Evolutionary conservation across 2,888 invertebrate genomes (phyloP).

Genomic region (Coecobrya sp.): DNA sequence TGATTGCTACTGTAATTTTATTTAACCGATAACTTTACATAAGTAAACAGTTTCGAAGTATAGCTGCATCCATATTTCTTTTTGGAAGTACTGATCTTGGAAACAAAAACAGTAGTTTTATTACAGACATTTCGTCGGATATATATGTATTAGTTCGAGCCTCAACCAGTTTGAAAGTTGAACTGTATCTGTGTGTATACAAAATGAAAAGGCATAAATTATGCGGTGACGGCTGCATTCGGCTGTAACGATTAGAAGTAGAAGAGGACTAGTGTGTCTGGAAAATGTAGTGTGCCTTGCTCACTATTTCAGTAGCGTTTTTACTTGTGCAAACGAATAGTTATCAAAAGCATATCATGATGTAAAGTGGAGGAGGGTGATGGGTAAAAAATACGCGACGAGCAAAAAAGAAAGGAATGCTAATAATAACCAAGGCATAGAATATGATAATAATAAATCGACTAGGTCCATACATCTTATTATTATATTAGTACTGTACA

Average conservation of each 20-base stretch:
- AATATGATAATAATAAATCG: conserved; percentile 1
- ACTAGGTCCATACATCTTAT: neutral
- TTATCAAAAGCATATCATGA: neutral
- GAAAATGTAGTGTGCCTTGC: conserved; percentile 30
- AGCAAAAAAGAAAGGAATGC: conserved; percentile 58
- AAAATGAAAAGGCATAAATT: conserved; percentile 73
- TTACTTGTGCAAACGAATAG: conserved; percentile 34
- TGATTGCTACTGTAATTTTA: too few relatives aligned
- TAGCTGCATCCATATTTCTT: too few relatives aligned
- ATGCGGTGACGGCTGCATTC: conserved; percentile 71
- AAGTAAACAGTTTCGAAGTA: too few relatives aligned
- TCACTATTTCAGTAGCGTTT: neutral
- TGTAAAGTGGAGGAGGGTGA: conserved; percentile 37
- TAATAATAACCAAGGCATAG: conserved; percentile 33
- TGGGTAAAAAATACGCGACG: neutral
- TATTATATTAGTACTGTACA: neutral
- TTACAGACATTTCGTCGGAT: neutral
- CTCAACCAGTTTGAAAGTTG: neutral
- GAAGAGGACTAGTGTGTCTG: conserved; percentile 29
- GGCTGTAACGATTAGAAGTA: conserved; percentile 52
- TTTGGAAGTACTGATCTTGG: too few relatives aligned
- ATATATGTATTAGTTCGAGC: neutral
- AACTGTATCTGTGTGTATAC: neutral
- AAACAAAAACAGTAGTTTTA: neutral
- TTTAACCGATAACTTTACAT: too few relatives aligned